phyloP scores from a whole-genome alignment of 2,888 invertebrate genomes.

The Himalopsyche anomala region DNA sequence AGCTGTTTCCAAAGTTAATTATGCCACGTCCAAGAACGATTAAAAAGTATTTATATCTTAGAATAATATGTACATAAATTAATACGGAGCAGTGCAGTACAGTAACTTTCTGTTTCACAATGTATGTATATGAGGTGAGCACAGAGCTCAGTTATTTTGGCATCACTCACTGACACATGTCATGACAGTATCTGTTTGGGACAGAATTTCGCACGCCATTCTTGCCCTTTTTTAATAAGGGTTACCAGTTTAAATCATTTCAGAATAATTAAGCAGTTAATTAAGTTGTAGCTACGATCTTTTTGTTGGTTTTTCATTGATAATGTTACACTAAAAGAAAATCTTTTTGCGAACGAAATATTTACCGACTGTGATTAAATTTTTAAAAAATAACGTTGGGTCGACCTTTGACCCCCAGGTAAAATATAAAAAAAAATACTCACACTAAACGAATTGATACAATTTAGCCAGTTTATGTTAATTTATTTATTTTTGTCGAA shows the following conservation, averaged over 20 bases:
- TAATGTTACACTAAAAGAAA: too few relatives aligned
- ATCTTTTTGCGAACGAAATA: too few relatives aligned
- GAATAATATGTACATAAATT: background rate
- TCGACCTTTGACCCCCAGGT: slow-evolving; percentile 14
- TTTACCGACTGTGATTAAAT: too few relatives aligned
- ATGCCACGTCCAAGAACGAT: too few relatives aligned
- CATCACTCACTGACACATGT: slow-evolving; percentile 11
- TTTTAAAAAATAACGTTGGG: background rate
- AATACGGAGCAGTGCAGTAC: background rate
- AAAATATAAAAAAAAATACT: background rate
- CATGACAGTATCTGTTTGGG: background rate
- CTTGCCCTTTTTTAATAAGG: background rate
- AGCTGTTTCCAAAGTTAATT: too few relatives aligned
- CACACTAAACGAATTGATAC: too few relatives aligned
- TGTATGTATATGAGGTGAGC: background rate
- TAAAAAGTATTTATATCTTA: background rate
- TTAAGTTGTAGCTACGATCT: too few relatives aligned
- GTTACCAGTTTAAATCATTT: too few relatives aligned
- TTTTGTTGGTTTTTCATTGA: too few relatives aligned
- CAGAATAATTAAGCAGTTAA: too few relatives aligned
- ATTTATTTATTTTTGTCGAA: too few relatives aligned
- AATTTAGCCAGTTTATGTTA: too few relatives aligned
- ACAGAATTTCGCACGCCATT: background rate
- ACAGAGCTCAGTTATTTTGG: slow-evolving; percentile 24
- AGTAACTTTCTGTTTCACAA: slow-evolving; percentile 39